Base-by-base conservation (phyloP, 2,797 vertebrate species). In the Borostomias antarcticus region DNA sequence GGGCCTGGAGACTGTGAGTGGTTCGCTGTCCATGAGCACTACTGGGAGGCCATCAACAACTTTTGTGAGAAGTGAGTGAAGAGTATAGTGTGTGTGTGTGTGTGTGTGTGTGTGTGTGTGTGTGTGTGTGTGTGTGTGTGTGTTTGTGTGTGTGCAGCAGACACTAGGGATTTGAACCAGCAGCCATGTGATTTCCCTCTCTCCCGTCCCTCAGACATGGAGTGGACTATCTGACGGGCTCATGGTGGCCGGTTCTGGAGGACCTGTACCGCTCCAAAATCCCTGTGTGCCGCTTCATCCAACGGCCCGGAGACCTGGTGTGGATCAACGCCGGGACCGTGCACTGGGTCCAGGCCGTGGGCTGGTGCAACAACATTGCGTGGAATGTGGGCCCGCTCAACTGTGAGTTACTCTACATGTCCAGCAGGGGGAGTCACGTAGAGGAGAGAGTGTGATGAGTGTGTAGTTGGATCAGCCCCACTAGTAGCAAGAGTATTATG, bases 141-240 rank as follows among this genome's bases (percentile, higher is more conserved):
- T 45, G 30, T 28, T 0, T 40, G 45, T 28, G 13, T 29, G 26
- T 32, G 50, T n/a, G 10, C 21, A 23, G 35, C 29, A 33, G 26
- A 26, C 53, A 17, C n/a, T 19, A n/a, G n/a, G 29, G 30, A n/a
- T 33, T 57, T 19, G 29, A 32, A 33, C 17, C 7, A 33, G 32
- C 21, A 35, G 19, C 5, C n/a, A 5, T 47, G 4, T 21, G 45
- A 19, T 26, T 72, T 33, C 17, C 19, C 5, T 4, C 17, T 23
- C 15, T 51, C 2, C 54, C 28, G 37, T 66, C 48, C 45, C 7
- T 58, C 85, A 98, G 96, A 84, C 95, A 98, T 35, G 92, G 92
- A 1, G 93, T 98, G 40, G 95, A 98, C 71, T 98, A 98, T 86
- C 90, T 95, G 79, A 95, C 93, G 0, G 94, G 94, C 32, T 93